phyloP scores from a whole-genome alignment of 2,888 invertebrate genomes.

The Uloborus plumipes region DNA sequence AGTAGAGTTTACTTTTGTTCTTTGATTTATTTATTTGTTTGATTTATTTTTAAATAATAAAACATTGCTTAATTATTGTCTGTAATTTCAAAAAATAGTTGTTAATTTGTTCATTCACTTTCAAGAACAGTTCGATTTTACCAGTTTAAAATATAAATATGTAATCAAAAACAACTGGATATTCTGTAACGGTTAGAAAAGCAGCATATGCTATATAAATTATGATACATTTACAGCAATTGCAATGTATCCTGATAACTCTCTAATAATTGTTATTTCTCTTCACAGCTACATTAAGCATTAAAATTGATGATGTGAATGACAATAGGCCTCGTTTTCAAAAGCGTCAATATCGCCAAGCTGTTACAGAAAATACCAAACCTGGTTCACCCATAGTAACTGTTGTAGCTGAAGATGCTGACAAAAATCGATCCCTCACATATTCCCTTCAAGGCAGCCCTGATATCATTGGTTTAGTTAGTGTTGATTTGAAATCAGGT shows the following conservation, averaged over 20 bases:
- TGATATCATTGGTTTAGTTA: constrained; percentile 79
- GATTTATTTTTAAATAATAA: no score
- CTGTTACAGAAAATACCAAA: constrained; percentile 89
- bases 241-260: no score
- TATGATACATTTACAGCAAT: no score
- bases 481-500: constrained; percentile 83
- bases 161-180: no score
- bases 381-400: constrained; percentile 84
- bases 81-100: background rate
- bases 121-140: no score
- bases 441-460: constrained; percentile 81
- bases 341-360: constrained; percentile 82
- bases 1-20: no score
- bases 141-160: no score
- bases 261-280: background rate
- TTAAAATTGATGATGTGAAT: constrained; percentile 87
- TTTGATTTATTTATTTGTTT: no score
- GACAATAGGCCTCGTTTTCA: constrained; percentile 90
- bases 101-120: no score
- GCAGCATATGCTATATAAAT: no score
- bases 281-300: constrained; percentile 78
- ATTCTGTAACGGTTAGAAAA: no score
- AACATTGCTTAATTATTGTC: no score
- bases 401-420: constrained; percentile 87
- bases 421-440: constrained; percentile 85